Base-by-base conservation (phyloP, 2,888 invertebrate species). In the Trachelus troglodyta region DNA sequence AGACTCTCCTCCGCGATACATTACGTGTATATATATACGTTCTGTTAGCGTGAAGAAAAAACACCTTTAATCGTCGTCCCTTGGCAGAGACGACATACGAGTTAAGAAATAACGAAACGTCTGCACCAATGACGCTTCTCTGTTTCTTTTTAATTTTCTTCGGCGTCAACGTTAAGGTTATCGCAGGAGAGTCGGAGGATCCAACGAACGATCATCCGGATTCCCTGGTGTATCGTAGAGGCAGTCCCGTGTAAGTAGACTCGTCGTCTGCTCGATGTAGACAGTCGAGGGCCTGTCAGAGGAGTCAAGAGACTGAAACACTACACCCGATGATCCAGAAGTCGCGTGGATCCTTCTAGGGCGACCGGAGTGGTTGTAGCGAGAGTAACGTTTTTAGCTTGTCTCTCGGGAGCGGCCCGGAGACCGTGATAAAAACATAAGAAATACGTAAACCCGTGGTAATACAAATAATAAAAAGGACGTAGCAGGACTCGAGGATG, bases 331-430 rank as follows among this genome's bases (percentile, higher is more conserved):
- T 33, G 31, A 31, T 31, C 33, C 31, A 34, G 71, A 71, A 71
- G 71, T 33, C 33, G 34, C 34, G 31, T 81, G 83, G 81, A 82
- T 81, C 85, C 83, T 85, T 85, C 81, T 85, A 84, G 81, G 84
- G 85, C 81, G 80, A 82, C 80, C 80, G 79, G 79, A 75, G 75
- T 79, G 77, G 79, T 56, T 76, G 34, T 69, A 76, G 76, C 2
- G 56, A 56, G 23, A 56, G 78, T 78, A 76, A 83, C 75, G 83
- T 83, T 83, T 83, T 83, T 78, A 80, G 81, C 76, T 40, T 76
- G 82, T 76, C 34, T 71, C 71, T 31, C 71, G 33, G 15, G n/a
- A 34, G 31, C 80, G 82, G 80, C 78, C 78, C 78, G 80, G 80
- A 80, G 76, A 78, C 56, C 56, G 23, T 23, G 23, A 9, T 56